Evolutionary conservation across 2,797 vertebrate species (phyloP), one percentile per base, ranked within the genome.

Genomic region (Myotis myotis): DNA sequence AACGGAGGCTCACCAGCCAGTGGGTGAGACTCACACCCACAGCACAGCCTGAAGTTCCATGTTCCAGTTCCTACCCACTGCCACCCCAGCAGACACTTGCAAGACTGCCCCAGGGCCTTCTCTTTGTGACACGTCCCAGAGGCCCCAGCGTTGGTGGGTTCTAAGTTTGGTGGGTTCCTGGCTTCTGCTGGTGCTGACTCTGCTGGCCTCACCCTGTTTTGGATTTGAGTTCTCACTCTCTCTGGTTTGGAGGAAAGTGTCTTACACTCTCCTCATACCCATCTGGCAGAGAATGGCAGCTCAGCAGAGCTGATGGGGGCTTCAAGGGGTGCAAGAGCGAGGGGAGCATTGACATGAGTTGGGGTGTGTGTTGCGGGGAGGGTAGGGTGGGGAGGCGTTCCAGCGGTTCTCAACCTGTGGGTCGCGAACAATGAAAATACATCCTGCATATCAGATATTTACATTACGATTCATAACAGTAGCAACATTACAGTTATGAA

Each of bases 11-110:
- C 25, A 6, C 17, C 22, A 30, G n/a, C 41, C 64, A 49, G 5
- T 22, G 13, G 38, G 2, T 8, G 36, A 70, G 25, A 28, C 22
- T 83, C 19, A 53, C 4, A 16, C 30, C 15, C 36, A 38, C 25
- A n/a, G 1, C 6, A 47, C 8, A 36, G 22, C 62, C n/a, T 10
- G 0, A 28, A 57, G 28, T 64, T 51, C 66, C 6, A 0, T 12
- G 16, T 12, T 22, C 30, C 62, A 33, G 2, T 22, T 51, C 33
- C 36, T 0, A 0, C 11, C 53, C 17, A 2, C 38, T 25, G 8
- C 25, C 15, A 1, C 12, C 81, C 28, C 5, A 9, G 4, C 36
- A 49, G 11, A 4, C 30, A 16, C 8, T 23, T 44, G 8, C 13
- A 9, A 51, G n/a, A 36, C 23, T 36, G 41, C 81, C 70, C 44